Conservation (phyloP, 2,888 invertebrate genomes). For the Tetragonisca angustula region DNA sequence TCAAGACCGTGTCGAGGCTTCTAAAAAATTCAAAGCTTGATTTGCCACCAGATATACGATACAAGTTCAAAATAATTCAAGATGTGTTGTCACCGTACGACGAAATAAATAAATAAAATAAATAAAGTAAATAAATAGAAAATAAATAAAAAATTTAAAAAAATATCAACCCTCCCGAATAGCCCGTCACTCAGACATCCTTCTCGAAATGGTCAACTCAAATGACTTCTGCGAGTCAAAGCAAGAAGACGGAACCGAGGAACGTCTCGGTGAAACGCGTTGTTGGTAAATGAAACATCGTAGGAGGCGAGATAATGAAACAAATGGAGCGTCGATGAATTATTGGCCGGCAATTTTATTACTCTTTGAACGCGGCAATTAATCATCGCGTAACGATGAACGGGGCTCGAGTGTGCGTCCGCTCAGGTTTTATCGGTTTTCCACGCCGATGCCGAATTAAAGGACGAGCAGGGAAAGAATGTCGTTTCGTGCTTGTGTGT, state of each 20-base stretch:
- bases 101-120: too few species aligned
- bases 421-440: slow-evolving; percentile 34
- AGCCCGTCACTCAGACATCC: too few species aligned
- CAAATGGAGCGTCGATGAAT: slow-evolving; percentile 39
- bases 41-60: too few species aligned
- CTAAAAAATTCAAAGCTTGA: too few species aligned
- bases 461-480: background rate
- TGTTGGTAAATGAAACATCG: slow-evolving; percentile 36
- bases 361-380: slow-evolving; percentile 41
- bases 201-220: background rate
- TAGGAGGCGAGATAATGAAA: slow-evolving; percentile 16
- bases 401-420: slow-evolving; percentile 10
- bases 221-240: background rate
- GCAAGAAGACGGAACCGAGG: too few species aligned
- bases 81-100: too few species aligned
- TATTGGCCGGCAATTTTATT: slow-evolving; percentile 40
- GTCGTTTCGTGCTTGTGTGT: slow-evolving; percentile 11
- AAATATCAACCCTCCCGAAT: too few species aligned
- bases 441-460: background rate
- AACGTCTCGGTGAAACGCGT: background rate
- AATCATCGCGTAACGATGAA: slow-evolving; percentile 50
- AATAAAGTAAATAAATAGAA: too few species aligned
- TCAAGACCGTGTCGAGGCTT: too few species aligned
- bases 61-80: too few species aligned
- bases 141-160: too few species aligned